Evolutionary conservation across 1,140 invertebrate genomes (phyloP).

Genomic region (Lithobius niger): DNA sequence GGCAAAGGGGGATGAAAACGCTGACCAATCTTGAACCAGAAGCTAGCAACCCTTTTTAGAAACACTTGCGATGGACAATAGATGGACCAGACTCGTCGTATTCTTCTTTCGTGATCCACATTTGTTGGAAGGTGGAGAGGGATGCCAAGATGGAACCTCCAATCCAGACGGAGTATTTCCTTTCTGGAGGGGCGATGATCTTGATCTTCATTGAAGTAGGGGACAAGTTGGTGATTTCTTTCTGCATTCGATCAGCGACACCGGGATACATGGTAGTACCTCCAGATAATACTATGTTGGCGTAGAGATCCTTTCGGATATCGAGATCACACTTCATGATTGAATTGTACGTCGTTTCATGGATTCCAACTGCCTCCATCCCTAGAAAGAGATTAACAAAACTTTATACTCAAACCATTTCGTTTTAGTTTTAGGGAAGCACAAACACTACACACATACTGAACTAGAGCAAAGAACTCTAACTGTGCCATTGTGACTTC

Average conservation of each 20-base stretch:
- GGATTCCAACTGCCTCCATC: conserved; percentile 89
- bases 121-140: conserved; percentile 39
- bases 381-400: conserved; percentile 26
- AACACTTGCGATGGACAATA: conserved; percentile 66
- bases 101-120: conserved; percentile 48
- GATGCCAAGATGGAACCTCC: conserved; percentile 36
- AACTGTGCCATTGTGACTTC: too few relatives aligned
- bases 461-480: too few relatives aligned
- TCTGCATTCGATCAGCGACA: conserved; percentile 62
- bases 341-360: conserved; percentile 90
- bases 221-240: conserved; percentile 60
- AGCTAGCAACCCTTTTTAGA: too few relatives aligned
- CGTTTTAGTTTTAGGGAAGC: too few relatives aligned
- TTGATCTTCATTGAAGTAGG: conserved; percentile 64
- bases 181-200: conserved; percentile 65
- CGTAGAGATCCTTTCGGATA: conserved; percentile 73
- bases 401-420: too few relatives aligned
- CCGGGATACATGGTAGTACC: conserved; percentile 96
- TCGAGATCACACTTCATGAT: conserved; percentile 96
- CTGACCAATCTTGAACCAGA: too few relatives aligned
- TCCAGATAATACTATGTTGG: conserved; percentile 57
- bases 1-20: too few relatives aligned
- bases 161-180: conserved; percentile 63
- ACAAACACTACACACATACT: too few relatives aligned
- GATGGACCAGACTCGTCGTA: conserved; percentile 69